Evolutionary conservation across 2,888 invertebrate genomes (phyloP), one percentile per base, ranked within the genome.

Genomic region (Cephus runcator): DNA sequence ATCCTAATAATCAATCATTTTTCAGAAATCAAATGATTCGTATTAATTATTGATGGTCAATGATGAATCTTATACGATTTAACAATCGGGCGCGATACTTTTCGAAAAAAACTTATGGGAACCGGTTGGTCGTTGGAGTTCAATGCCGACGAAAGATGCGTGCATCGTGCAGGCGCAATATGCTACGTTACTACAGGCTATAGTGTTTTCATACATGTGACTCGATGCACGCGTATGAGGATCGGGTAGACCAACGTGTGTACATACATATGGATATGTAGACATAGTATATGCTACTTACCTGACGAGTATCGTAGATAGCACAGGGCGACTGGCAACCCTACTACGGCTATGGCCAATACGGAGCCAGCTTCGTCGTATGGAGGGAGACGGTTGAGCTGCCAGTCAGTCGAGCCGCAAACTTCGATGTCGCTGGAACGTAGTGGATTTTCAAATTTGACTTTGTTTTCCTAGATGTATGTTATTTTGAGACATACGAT

Each of bases 361-460:
- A 73, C 75, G 80, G 78, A 75, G 71, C 73, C 76, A 56, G 76
- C 74, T 69, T 34, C 79, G 73, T 34, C 40, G 73, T 36, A 82
- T 77, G 78, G 79, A 73, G 71, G 77, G 79, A 80, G 79, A 78
- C 83, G 83, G 79, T 56, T 56, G 56, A 56, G 56, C 79, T 82
- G 82, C 83, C 82, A 85, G 75, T 56, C 83, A 84, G 90, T 90
- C 86, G 88, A 86, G 88, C 88, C 88, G 90, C 88, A 88, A 87
- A 87, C 87, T 86, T 84, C 87, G 87, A 71, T 84, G 84, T 86
- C 87, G 88, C 85, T 82, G 86, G 81, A 85, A 85, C 82, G 82
- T 82, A 77, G 73, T 73, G 69, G 34, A 34, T 30, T 30, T 34
- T 71, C 23, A 71, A 56, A 56, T 56, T 23, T 15, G 15, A 56